Conservation (phyloP, 2,797 vertebrate genomes). For the Lateolabrax maculatus region DNA sequence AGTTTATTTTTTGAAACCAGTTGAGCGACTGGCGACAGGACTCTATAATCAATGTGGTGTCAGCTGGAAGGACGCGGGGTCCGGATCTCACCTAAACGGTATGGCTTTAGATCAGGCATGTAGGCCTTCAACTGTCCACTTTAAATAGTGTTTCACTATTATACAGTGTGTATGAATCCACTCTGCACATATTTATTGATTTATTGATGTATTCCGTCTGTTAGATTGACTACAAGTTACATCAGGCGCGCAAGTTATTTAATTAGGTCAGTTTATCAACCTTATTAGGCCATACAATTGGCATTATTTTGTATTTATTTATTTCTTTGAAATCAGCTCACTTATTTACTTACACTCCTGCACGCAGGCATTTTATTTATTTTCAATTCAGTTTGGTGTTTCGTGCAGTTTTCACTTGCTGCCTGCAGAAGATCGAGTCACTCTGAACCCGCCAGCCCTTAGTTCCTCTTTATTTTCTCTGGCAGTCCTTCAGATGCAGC, state of each 20-base stretch:
- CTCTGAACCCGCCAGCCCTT: neutral
- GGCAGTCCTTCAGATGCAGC: slow-evolving; percentile 30
- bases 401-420: too few relatives aligned
- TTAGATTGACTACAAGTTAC: neutral
- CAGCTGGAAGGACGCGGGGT: slow-evolving; percentile 86
- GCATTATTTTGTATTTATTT: neutral
- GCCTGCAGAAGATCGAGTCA: too few relatives aligned
- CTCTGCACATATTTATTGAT: neutral
- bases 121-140: neutral
- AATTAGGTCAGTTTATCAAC: slow-evolving; percentile 14
- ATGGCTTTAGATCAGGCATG: slow-evolving; percentile 49
- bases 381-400: neutral
- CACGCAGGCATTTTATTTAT: too few relatives aligned
- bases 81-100: slow-evolving; percentile 90
- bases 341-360: neutral
- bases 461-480: slow-evolving; percentile 16
- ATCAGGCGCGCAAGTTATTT: neutral
- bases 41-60: slow-evolving; percentile 87
- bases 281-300: neutral
- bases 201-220: neutral
- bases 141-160: neutral
- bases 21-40: slow-evolving; percentile 73
- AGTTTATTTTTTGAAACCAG: slow-evolving; percentile 60
- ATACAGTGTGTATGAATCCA: neutral
- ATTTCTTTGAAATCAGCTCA: neutral